These are phyloP conservation scores for Pelodiscus sinensis DNA, from an alignment of 2,113 vertebrate genomes.

Conservation along the genomic window DNA sequence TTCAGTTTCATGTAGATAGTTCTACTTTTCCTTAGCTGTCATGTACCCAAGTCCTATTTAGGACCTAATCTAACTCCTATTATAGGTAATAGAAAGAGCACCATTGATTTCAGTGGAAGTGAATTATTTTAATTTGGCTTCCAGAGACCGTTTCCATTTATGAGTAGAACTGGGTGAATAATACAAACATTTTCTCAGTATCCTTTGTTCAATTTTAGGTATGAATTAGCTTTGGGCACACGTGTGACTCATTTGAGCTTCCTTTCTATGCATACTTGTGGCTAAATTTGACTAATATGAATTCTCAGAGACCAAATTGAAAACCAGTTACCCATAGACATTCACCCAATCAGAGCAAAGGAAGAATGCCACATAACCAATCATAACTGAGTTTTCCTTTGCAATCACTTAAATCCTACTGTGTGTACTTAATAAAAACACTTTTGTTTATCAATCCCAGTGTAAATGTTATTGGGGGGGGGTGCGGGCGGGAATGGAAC, in stretches of 20 bases:
- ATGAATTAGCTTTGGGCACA: neutral
- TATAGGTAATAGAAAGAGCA: no score
- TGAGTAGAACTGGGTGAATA: neutral
- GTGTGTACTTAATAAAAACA: no score
- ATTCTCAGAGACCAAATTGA: neutral
- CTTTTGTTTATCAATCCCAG: no score
- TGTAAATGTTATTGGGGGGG: no score
- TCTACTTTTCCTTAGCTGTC: neutral
- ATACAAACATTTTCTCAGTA: neutral
- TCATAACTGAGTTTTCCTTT: neutral
- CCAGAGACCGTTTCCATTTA: neutral
- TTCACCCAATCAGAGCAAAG: neutral
- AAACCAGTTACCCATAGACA: neutral
- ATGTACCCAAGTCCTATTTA: neutral
- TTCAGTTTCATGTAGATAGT: neutral
- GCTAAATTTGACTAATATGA: neutral
- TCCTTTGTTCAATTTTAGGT: neutral
- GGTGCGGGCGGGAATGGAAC: no score
- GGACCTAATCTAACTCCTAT: neutral
- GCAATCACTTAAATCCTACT: no score
- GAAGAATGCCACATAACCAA: neutral
- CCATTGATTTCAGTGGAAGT: neutral
- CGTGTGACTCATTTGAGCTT: neutral
- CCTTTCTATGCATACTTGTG: neutral
- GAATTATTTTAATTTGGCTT: neutral